A percentile compares a stretch with the other conserved stretches of the same genome.
These are phyloP conservation scores for Semicossyphus pulcher DNA, from an alignment of 2,113 vertebrate species.

Conservation along the genomic window DNA sequence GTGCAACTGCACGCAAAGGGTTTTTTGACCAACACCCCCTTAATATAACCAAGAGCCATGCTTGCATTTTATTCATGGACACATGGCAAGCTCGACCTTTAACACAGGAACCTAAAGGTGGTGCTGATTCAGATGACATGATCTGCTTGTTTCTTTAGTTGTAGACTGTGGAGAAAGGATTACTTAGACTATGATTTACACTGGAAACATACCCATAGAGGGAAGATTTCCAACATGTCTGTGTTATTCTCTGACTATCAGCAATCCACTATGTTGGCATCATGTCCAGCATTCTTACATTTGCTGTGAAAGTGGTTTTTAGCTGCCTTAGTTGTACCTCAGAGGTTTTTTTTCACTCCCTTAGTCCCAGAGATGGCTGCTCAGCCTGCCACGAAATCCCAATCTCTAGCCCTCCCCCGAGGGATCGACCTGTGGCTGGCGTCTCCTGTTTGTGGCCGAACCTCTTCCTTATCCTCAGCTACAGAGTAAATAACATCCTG, in stretches of 20 bases:
- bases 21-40: neutral
- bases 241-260: neutral
- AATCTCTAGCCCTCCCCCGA: conserved; percentile 34
- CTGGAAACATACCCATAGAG: neutral
- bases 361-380: conserved; percentile 43
- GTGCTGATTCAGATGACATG: neutral
- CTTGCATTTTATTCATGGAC: conserved; percentile 43
- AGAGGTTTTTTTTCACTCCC: conserved; percentile 29
- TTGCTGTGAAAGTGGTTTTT: conserved; percentile 35
- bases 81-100: conserved; percentile 48
- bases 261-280: conserved; percentile 22
- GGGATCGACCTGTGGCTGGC: conserved; percentile 59
- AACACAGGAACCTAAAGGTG: conserved; percentile 17
- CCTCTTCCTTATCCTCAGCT: conserved; percentile 61
- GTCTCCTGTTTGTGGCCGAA: conserved; percentile 44
- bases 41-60: conserved; percentile 39
- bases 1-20: neutral
- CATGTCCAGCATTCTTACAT: conserved; percentile 15
- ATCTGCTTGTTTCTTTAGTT: conserved; percentile 2
- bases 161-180: neutral
- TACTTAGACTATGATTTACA: neutral
- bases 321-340: conserved; percentile 29
- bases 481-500: conserved; percentile 66
- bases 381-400: conserved; percentile 64
- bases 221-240: neutral